These are phyloP conservation scores for Ranitomeya imitator DNA, from an alignment of 2,113 vertebrate genomes.

Conservation along the genomic window DNA sequence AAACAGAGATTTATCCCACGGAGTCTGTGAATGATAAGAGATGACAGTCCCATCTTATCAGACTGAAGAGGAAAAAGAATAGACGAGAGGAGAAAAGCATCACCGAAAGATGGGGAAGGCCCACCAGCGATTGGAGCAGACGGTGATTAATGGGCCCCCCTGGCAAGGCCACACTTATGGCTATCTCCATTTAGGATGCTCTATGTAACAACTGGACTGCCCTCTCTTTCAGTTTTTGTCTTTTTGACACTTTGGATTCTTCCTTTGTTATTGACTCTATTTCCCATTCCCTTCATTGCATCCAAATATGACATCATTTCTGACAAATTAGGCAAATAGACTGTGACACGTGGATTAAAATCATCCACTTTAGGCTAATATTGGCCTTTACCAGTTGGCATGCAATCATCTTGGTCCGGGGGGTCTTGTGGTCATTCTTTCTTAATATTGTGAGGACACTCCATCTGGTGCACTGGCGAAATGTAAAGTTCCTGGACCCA, in stretches of 20 bases:
- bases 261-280: background rate
- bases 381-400: too few relatives aligned
- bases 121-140: background rate
- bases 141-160: conserved; percentile 10
- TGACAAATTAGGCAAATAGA: background rate
- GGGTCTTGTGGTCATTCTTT: too few relatives aligned
- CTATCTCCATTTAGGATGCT: background rate
- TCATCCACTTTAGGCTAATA: too few relatives aligned
- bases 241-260: background rate
- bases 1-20: conserved; percentile 30
- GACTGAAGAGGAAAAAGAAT: background rate
- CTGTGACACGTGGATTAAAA: too few relatives aligned
- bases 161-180: background rate
- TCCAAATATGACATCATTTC: conserved; percentile 28
- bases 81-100: background rate
- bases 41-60: conserved; percentile 21
- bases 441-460: too few relatives aligned
- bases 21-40: conserved; percentile 31
- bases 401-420: too few relatives aligned
- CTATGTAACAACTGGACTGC: background rate
- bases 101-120: conserved; percentile 19
- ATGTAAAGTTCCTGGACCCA: too few relatives aligned
- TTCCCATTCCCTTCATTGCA: conserved; percentile 56
- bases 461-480: too few relatives aligned
- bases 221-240: background rate